Base-by-base conservation (phyloP, 2,797 vertebrate species). In the Melanotaenia maccullochi region DNA sequence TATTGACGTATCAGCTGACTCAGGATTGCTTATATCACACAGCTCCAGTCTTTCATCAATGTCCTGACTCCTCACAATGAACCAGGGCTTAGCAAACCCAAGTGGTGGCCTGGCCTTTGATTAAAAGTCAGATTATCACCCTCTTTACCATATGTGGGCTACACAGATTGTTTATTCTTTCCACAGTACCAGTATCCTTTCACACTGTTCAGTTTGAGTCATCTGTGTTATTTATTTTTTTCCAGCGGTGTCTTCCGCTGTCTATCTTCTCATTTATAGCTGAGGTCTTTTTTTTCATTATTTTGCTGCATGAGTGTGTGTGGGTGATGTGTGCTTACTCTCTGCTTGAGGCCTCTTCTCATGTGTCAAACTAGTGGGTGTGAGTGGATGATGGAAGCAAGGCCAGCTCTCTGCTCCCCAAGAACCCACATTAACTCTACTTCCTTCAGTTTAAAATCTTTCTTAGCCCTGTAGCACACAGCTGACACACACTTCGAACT, bases 71-170 rank as follows among this genome's bases (percentile, higher is more conserved):
- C 62, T 85, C 74, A 73, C 70, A 76, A 73, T 75, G 73, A 81
- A 81, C 65, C 32, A 36, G 20, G 60, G 79, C 79, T 89, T 85
- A 86, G 62, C 36, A 16, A 75, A 72, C 47, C 67, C 55, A 81
- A 60, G 58, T n/a, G 16, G 71, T 30, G 63, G 72, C 62, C 76
- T 55, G 72, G 76, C 58, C 82, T 85, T 82, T 88, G 82, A 87
- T 86, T 82, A 85, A 81, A 84, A 81, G 70, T 78, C 79, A 84
- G 87, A 89, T 91, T 89, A 88, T 77, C 71, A 67, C 56, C 57
- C 71, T 72, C 60, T 67, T 44, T 69, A 54, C 71, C 72, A 78
- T 80, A 73, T 78, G 73, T 68, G 62, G 72, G 68, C 55, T 77
- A 68, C 88, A 77, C 85, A 67, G 63, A 70, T 52, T 67, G 58